Evolutionary conservation across 2,113 vertebrate genomes (phyloP), one percentile per base, ranked within the genome.

Genomic region (Mus pahari): DNA sequence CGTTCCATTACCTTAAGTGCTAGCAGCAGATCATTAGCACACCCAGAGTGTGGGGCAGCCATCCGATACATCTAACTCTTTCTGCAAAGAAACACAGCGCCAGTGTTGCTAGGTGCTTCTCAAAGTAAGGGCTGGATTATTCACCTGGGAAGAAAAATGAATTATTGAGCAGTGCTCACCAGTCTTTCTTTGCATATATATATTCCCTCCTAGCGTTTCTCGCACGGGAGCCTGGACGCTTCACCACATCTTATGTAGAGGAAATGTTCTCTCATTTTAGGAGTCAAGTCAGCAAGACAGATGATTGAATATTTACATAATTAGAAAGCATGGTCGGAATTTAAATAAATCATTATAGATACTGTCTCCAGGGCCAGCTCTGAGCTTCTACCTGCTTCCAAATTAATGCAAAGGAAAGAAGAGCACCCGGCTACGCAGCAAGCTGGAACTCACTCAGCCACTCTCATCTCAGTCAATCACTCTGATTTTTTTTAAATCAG

Each of bases 301-400:
- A 87, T 91, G 86, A 94, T 86, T 93, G 88, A 89, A 94, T 96
- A 96, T 92, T 96, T 94, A 94, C 92, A 93, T 78, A 86, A 91
- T 94, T 95, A 95, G 95, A 94, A 90, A 96, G 28, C 86, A 74
- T 70, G 95, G 26, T 68, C 95, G 83, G 96, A 96, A 96, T 19
- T 97, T 92, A 97, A 97, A 97, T 94, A 97, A 98, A 96, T 91
- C 88, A 95, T 94, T 88, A 96, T 50, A 95, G 94, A 62, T 10
- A 92, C 50, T 90, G 53, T 96, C 94, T 93, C 94, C 50, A 64
- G 13, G 0, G 26, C 96, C 92, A 94, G 60, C 86, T 58, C 58
- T 73, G 89, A 97, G 77, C 77, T 89, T 62, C 26, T 83, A 92
- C 53, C 79, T 71, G n/a, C 84, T 68, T 86, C 55, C 79, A 86